These are phyloP conservation scores for Trypoxylus dichotomus DNA, from an alignment of 1,140 invertebrate genomes.

Conservation along the genomic window DNA sequence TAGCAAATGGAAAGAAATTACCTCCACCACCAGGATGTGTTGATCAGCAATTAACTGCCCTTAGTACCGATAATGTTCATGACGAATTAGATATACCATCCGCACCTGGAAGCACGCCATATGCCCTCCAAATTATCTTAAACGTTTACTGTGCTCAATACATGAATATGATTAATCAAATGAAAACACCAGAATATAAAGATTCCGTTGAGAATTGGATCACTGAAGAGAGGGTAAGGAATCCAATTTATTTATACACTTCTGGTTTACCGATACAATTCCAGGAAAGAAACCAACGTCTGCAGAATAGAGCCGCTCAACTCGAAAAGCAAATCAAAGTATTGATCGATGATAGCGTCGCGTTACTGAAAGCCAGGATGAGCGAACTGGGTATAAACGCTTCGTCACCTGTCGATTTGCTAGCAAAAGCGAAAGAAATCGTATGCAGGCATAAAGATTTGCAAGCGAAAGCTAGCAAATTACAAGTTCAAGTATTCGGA, in stretches of 20 bases:
- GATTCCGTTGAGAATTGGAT: slow-evolving; percentile 75
- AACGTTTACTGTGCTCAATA: slow-evolving; percentile 84
- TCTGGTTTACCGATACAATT: slow-evolving; percentile 58
- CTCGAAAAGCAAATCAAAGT: slow-evolving; percentile 90
- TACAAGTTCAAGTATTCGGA: slow-evolving; percentile 75
- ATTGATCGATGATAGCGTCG: slow-evolving; percentile 89
- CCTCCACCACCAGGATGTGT: slow-evolving; percentile 86
- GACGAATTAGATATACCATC: slow-evolving; percentile 79
- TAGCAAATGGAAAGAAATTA: slow-evolving; percentile 65
- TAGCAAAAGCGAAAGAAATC: slow-evolving; percentile 90
- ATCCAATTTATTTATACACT: slow-evolving; percentile 27
- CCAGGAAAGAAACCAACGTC: slow-evolving; percentile 66
- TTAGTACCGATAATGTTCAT: slow-evolving; percentile 69
- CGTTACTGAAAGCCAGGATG: slow-evolving; percentile 85
- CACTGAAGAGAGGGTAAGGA: slow-evolving; percentile 70
- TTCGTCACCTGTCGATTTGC: slow-evolving; percentile 77
- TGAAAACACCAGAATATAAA: slow-evolving; percentile 78
- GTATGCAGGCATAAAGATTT: slow-evolving; percentile 88
- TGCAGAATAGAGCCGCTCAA: slow-evolving; percentile 78
- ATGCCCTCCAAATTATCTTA: slow-evolving; percentile 81
- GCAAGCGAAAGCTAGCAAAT: slow-evolving; percentile 79
- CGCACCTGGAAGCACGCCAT: slow-evolving; percentile 76
- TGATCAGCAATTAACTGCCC: slow-evolving; percentile 81
- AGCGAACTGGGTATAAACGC: slow-evolving; percentile 86
- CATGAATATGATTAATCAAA: slow-evolving; percentile 76